These are phyloP conservation scores for Cirrhinus molitorella DNA, from an alignment of 2,797 vertebrate genomes.

Conservation along the genomic window DNA sequence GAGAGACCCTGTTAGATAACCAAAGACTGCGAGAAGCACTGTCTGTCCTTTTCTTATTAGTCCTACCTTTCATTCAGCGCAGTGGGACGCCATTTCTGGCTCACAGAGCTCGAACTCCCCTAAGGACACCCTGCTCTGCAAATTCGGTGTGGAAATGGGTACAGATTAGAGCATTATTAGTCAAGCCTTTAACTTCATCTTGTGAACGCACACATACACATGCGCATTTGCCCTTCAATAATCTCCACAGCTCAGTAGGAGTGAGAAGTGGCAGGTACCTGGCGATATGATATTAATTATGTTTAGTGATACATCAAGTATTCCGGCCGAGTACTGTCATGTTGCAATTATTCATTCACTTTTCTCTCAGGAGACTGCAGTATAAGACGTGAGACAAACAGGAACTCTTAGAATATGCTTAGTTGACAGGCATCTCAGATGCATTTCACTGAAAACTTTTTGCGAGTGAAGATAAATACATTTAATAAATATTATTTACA, in stretches of 20 bases:
- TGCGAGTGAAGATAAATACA: not conserved
- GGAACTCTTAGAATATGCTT: not conserved
- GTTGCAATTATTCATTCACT: conserved; percentile 9
- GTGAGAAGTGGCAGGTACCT: conserved; percentile 9
- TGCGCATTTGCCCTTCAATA: conserved; percentile 19
- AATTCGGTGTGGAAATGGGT: conserved; percentile 70
- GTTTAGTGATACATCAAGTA: conserved; percentile 12
- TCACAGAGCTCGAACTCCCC: conserved; percentile 58
- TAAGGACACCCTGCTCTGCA: conserved; percentile 62
- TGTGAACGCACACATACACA: conserved; percentile 12
- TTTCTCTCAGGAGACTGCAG: not conserved
- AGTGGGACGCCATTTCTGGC: conserved; percentile 52
- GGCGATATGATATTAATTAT: conserved; percentile 25
- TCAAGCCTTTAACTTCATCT: conserved; percentile 66
- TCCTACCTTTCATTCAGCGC: conserved; percentile 51
- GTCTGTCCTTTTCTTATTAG: conserved; percentile 41
- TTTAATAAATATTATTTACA: not conserved
- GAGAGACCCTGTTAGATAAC: conserved; percentile 22
- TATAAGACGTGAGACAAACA: conserved; percentile 1
- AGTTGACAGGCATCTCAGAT: not conserved
- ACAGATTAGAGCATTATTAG: conserved; percentile 75
- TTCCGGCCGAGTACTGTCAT: not conserved
- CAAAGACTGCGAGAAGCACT: conserved; percentile 24
- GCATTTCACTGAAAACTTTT: not conserved
- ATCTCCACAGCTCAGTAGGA: conserved; percentile 5